Base-by-base conservation (phyloP, 2,888 invertebrate genomes). In the Cyclophora punctaria region DNA sequence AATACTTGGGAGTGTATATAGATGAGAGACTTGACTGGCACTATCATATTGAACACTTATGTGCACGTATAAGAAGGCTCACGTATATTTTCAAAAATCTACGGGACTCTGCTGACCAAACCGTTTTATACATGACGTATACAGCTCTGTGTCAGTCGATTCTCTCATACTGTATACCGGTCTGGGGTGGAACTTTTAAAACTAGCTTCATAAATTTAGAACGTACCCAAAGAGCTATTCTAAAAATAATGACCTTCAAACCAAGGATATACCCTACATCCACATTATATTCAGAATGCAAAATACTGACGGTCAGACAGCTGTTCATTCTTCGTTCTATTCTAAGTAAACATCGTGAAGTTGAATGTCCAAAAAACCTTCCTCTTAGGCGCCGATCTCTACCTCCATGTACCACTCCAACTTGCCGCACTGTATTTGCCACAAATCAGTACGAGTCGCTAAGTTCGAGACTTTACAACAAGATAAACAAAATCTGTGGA, bases 111-210 rank as follows among this genome's bases (percentile, higher is more conserved):
- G 43, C 20, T 43, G 43, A 43, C 5, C 5, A 20, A 5, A 5
- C 7, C 5, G 2, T 20, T 20, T 20, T 43, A 43, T 20, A 20
- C 5, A 43, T 5, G 3, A 20, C 20, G 5, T 43, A 43, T 20
- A 20, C 5, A 2, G 43, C 43, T 3, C 20, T 43, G 20, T n/a
- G 20, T 20, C 20, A 20, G 3, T 43, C 43, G 20, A 34, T 56
- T 5, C 5, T 57, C 0, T 42, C 6, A 4, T 56, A 58, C 37
- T 59, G 56, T 40, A 48, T 59, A 3, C 44, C 54, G 1, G 44
- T 49, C 33, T 56, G 56, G 54, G 56, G 57, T 35, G 54, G 57
- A 3, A 47, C 59, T 6, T 41, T 34, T 7, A 54, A 53, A 46
- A 50, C 50, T 4, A 46, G 43, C 33, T 48, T 53, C 20, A 7